Base-by-base conservation (phyloP, 2,113 vertebrate species). In the Labrus mixtus region DNA sequence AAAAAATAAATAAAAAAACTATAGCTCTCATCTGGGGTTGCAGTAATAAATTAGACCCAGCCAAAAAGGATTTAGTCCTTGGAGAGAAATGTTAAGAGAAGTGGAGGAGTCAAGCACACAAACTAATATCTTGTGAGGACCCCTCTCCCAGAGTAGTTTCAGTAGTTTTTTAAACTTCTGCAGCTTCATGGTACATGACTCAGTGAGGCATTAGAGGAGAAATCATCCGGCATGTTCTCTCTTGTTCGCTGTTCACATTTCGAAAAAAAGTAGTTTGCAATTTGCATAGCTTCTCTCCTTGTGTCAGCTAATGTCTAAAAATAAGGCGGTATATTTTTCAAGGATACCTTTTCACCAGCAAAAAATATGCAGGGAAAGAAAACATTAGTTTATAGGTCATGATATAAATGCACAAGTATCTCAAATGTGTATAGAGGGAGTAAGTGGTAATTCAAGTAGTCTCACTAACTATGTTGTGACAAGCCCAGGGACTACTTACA, bases 1-100 rank as follows among this genome's bases (percentile, higher is more conserved):
- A 6, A 33, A 15, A 45, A 45, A 45, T 16, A 13, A 45, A 43
- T 12, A 73, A 83, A 71, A 83, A 82, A 81, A 84, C 79, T 70
- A 78, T 69, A 74, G 72, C 81, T 71, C 73, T 83, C 71, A 71
- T 68, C 85, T 76, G 83, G 84, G 65, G 72, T 76, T 73, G 69
- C 60, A 58, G 86, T 85, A 74, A 90, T 81, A 87, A 83, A 87
- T 90, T 83, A 87, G 78, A 86, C 74, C 56, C 71, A 90, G 68
- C 39, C 73, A 77, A 66, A 66, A 69, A 70, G 74, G 84, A 90
- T 91, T 91, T 89, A 86, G 73, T 76, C 77, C 75, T 82, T 59
- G 65, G 80, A 72, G 82, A 75, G 73, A 71, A 73, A 82, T 84
- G 72, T 78, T 86, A 67, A 55, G 70, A 83, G 74, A 87, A 70